A percentile compares a stretch with the other conserved stretches of the same genome.
Evolutionary conservation across 2,797 vertebrate species (phyloP).

Genomic region (Protosalanx chinensis): DNA sequence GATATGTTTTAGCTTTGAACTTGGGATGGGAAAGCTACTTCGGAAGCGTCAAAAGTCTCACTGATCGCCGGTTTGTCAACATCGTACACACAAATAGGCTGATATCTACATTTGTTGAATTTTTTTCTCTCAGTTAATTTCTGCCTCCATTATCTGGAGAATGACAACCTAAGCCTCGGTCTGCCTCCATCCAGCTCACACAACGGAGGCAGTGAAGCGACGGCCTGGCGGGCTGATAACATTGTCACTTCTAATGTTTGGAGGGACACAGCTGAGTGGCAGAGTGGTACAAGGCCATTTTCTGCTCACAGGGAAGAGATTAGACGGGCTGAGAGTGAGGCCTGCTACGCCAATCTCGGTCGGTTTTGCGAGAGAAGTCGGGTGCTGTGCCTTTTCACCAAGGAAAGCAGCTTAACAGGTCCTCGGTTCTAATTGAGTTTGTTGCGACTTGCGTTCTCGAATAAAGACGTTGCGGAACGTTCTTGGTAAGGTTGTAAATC

Average conservation of each 20-base stretch:
- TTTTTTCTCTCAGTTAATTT: conserved; percentile 43
- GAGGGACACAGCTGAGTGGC: conserved; percentile 34
- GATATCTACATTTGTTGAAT: conserved; percentile 39
- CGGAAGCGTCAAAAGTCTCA: conserved; percentile 27
- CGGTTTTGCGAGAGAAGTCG: conserved; percentile 10
- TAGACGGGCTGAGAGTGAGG: conserved; percentile 21
- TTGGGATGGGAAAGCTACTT: conserved; percentile 9
- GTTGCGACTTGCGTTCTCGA: conserved; percentile 17
- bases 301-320: conserved; percentile 35
- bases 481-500: not conserved
- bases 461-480: conserved; percentile 8
- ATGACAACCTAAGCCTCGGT: conserved; percentile 34
- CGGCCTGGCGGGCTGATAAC: conserved; percentile 33
- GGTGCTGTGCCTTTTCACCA: conserved; percentile 14
- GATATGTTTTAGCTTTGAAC: not conserved
- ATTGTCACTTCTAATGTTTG: conserved; percentile 42
- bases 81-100: not conserved
- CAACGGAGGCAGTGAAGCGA: conserved; percentile 14
- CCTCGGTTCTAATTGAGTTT: conserved; percentile 33
- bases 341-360: conserved; percentile 27
- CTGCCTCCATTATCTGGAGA: conserved; percentile 38
- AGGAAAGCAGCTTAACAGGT: conserved; percentile 40
- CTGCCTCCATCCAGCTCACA: conserved; percentile 22
- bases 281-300: conserved; percentile 26
- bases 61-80: not conserved